Evolutionary conservation across 1,140 invertebrate genomes (phyloP).

Genomic region (Homarus americanus): DNA sequence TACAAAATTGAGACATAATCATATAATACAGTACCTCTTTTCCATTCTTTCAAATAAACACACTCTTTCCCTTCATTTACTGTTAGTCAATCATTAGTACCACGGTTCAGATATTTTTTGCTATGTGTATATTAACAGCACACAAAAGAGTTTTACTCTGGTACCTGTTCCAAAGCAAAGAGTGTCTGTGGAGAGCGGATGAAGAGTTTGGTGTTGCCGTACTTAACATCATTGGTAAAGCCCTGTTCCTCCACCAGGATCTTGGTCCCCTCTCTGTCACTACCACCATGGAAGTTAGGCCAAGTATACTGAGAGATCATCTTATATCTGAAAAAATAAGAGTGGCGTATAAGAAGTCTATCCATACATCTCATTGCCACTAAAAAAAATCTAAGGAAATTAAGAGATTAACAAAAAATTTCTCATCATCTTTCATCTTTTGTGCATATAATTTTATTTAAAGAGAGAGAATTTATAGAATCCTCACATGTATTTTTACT

Average conservation of each 20-base stretch:
- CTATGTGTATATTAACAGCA: too few species aligned
- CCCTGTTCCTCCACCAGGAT: constrained; percentile 89
- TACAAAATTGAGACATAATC: constrained; percentile 75
- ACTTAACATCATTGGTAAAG: constrained; percentile 91
- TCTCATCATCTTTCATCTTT: too few species aligned
- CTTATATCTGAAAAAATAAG: constrained; percentile 89
- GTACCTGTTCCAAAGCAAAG: constrained; percentile 89
- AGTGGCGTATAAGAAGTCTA: neutral
- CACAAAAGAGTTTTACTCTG: constrained; percentile 26
- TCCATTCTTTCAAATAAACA: neutral
- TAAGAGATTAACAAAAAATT: too few species aligned
- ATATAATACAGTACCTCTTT: neutral
- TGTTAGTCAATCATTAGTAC: too few species aligned
- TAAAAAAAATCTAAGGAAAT: too few species aligned
- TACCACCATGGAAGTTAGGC: constrained; percentile 92
- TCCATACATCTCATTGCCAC: neutral
- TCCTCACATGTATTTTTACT: too few species aligned
- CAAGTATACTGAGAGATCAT: constrained; percentile 96
- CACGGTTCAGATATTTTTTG: too few species aligned
- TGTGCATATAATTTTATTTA: too few species aligned
- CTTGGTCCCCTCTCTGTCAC: constrained; percentile 88
- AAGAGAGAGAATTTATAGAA: too few species aligned
- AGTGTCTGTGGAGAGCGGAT: constrained; percentile 93
- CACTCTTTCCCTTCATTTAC: too few species aligned
- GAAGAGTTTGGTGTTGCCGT: constrained; percentile 96